These are phyloP conservation scores for Melipona beecheii DNA, from an alignment of 2,888 invertebrate species.

Conservation along the genomic window DNA sequence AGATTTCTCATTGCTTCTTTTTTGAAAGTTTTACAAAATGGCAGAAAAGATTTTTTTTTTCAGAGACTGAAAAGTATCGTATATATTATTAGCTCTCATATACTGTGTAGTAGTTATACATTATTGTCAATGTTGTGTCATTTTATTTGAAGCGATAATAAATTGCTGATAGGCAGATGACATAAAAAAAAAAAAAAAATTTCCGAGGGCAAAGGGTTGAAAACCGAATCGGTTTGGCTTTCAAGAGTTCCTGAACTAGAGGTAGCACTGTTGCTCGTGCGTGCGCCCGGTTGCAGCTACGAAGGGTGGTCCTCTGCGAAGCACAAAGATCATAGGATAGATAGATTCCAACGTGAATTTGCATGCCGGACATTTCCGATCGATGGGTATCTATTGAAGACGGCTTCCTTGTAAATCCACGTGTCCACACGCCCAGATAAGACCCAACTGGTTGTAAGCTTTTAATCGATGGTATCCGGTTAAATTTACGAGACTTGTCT, in stretches of 20 bases:
- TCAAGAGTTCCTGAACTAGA: constrained; percentile 17
- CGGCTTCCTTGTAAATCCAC: constrained; percentile 24
- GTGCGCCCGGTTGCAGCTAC: constrained; percentile 75
- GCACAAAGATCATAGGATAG: not conserved
- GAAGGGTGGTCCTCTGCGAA: constrained; percentile 56
- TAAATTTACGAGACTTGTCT: constrained; percentile 61
- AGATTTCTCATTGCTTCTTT: too few relatives aligned
- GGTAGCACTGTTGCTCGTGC: constrained; percentile 58
- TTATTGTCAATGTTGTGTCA: too few relatives aligned
- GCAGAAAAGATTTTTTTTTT: too few relatives aligned
- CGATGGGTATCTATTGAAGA: constrained; percentile 11
- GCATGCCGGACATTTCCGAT: constrained; percentile 29
- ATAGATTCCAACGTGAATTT: constrained; percentile 2
- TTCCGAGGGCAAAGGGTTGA: too few relatives aligned
- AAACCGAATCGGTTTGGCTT: not conserved
- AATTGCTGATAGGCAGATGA: too few relatives aligned
- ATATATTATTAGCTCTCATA: too few relatives aligned
- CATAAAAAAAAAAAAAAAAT: too few relatives aligned
- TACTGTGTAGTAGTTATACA: too few relatives aligned
- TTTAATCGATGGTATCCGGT: constrained; percentile 63
- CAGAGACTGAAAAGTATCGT: too few relatives aligned
- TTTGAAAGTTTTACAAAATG: too few relatives aligned
- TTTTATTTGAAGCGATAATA: too few relatives aligned
- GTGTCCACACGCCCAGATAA: constrained; percentile 54
- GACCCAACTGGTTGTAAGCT: constrained; percentile 40